Evolutionary conservation across 2,113 vertebrate genomes (phyloP).

Genomic region (Tauraco erythrolophus): DNA sequence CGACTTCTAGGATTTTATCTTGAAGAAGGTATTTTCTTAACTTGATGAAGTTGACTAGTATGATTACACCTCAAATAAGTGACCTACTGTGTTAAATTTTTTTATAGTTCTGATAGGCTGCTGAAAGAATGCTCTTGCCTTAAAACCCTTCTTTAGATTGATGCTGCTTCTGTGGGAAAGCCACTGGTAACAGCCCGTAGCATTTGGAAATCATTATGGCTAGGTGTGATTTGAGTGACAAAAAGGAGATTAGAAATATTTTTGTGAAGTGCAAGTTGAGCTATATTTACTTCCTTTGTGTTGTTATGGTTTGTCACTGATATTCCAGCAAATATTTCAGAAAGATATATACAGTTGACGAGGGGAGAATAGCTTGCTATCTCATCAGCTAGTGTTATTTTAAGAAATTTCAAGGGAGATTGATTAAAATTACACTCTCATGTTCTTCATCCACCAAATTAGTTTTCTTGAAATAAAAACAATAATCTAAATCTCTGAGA

Average conservation of each 20-base stretch:
- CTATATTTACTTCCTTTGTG: slow-evolving; percentile 28
- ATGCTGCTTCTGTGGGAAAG: slow-evolving; percentile 6
- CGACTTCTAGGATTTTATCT: not conserved
- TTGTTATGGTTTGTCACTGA: not conserved
- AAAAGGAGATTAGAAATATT: slow-evolving; percentile 41
- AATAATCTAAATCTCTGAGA: not conserved
- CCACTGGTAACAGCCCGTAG: not conserved
- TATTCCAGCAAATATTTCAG: not conserved
- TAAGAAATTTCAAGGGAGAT: slow-evolving; percentile 4
- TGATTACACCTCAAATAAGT: not conserved
- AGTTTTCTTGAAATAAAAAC: slow-evolving; percentile 10
- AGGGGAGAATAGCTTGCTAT: not conserved
- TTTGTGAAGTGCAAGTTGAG: slow-evolving; percentile 22
- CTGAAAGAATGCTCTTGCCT: slow-evolving; percentile 4
- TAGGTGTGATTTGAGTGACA: slow-evolving; percentile 42
- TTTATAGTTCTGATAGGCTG: not conserved
- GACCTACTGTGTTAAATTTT: not conserved
- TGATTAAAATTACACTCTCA: not conserved
- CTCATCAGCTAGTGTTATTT: slow-evolving; percentile 35
- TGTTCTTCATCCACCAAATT: not conserved
- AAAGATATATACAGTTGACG: not conserved
- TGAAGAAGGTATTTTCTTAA: not conserved
- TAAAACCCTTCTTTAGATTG: not conserved
- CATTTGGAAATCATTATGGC: slow-evolving; percentile 24
- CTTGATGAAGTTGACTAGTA: not conserved